These are phyloP conservation scores for Dione juno DNA, from an alignment of 2,888 invertebrate genomes.

Conservation along the genomic window DNA sequence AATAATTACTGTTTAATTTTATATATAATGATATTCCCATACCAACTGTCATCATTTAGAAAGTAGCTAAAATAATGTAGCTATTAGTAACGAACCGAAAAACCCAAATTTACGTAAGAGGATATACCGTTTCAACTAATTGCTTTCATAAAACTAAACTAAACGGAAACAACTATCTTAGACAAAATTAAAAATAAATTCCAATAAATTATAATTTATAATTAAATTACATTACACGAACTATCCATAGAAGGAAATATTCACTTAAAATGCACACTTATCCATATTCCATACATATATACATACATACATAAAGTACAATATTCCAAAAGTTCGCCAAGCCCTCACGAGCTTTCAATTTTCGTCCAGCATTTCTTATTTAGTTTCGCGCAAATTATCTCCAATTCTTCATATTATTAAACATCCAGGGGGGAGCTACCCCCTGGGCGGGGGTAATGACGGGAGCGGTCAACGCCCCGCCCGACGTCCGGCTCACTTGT, in stretches of 20 bases:
- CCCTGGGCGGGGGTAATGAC: slow-evolving; percentile 74
- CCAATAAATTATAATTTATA: not conserved
- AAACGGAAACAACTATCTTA: not conserved
- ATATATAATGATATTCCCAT: too few relatives aligned
- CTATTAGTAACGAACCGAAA: not conserved
- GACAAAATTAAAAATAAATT: not conserved
- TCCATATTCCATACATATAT: too few relatives aligned
- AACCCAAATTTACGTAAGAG: not conserved
- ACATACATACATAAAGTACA: slow-evolving; percentile 15
- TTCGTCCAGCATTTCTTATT: slow-evolving; percentile 82
- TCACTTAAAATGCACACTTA: not conserved
- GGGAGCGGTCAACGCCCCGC: slow-evolving; percentile 77
- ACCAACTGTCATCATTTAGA: too few relatives aligned
- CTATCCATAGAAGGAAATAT: slow-evolving; percentile 2
- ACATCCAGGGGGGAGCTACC: slow-evolving; percentile 80
- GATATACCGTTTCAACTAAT: not conserved
- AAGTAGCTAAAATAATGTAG: not conserved
- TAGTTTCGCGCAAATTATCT: slow-evolving; percentile 84
- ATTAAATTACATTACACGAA: slow-evolving; percentile 9
- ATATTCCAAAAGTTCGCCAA: slow-evolving; percentile 33
- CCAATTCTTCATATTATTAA: slow-evolving; percentile 85
- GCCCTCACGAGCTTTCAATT: slow-evolving; percentile 77
- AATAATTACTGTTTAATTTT: too few relatives aligned
- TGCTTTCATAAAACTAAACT: not conserved
- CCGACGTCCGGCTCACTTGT: slow-evolving; percentile 76